Percentiles rank a stretch among this genome's conserved stretches.
Evolutionary conservation across 2,797 vertebrate genomes (phyloP).

Genomic region (Thalassophryne amazonica): DNA sequence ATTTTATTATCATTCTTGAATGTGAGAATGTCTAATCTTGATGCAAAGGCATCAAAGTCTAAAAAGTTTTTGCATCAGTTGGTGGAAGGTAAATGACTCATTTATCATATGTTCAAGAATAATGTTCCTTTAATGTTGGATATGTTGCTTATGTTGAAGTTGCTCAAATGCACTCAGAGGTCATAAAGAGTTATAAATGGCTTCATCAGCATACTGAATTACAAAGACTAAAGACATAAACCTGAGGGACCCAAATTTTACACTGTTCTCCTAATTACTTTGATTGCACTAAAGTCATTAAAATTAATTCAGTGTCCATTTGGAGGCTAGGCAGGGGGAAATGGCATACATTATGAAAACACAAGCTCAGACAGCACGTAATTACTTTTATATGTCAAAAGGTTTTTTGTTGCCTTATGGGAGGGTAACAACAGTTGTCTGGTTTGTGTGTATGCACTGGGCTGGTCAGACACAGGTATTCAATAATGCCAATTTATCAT

Average conservation of each 20-base stretch:
- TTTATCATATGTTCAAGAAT: too few relatives aligned
- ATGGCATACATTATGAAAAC: slow-evolving; percentile 45
- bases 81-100: too few relatives aligned
- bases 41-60: too few relatives aligned
- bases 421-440: slow-evolving; percentile 23
- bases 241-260: slow-evolving; percentile 40
- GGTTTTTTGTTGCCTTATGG: slow-evolving; percentile 19
- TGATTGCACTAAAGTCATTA: slow-evolving; percentile 56
- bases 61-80: too few relatives aligned
- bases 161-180: too few relatives aligned
- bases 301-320: slow-evolving; percentile 33
- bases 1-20: too few relatives aligned
- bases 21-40: too few relatives aligned
- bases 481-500: neutral
- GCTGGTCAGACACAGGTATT: slow-evolving; percentile 9
- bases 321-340: neutral
- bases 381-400: slow-evolving; percentile 52
- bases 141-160: too few relatives aligned
- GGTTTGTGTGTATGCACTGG: slow-evolving; percentile 20
- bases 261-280: slow-evolving; percentile 45
- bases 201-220: too few relatives aligned
- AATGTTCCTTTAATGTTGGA: too few relatives aligned
- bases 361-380: slow-evolving; percentile 34
- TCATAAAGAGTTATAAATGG: too few relatives aligned
- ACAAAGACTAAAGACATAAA: slow-evolving; percentile 19